Conservation (phyloP, 2,888 invertebrate genomes). For the Mythimna lalbum region DNA sequence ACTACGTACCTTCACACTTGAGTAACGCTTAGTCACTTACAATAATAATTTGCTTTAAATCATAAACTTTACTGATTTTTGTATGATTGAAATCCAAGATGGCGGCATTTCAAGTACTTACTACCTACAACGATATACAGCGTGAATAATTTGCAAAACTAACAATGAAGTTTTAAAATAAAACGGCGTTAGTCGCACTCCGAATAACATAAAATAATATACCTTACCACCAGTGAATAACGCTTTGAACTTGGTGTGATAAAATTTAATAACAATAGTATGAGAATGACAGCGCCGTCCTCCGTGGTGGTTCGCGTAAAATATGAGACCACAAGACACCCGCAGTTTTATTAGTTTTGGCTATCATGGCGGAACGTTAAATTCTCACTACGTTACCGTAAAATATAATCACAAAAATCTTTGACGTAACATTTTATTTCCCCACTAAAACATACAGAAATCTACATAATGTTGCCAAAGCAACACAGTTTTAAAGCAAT, state of each 20-base stretch:
- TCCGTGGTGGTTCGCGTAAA: constrained; percentile 43
- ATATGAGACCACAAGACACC: constrained; percentile 46
- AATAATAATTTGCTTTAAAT: neutral
- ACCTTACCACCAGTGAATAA: constrained; percentile 37
- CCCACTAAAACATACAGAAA: constrained; percentile 11
- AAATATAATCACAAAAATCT: constrained; percentile 30
- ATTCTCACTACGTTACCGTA: constrained; percentile 26
- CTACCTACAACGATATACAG: neutral
- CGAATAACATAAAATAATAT: constrained; percentile 15
- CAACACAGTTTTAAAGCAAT: constrained; percentile 29
- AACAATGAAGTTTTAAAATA: neutral
- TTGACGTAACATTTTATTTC: neutral
- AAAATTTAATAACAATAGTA: constrained; percentile 63
- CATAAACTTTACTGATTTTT: constrained; percentile 1
- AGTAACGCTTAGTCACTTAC: constrained; percentile 1
- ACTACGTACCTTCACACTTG: neutral
- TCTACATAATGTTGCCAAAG: constrained; percentile 13
- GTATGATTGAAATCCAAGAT: constrained; percentile 22
- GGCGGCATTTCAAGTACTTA: constrained; percentile 16
- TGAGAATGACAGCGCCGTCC: constrained; percentile 44
- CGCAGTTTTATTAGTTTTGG: constrained; percentile 57
- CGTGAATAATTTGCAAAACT: neutral
- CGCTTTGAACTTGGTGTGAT: constrained; percentile 40
- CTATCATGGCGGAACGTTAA: constrained; percentile 28
- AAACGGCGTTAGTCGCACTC: constrained; percentile 23